Base-by-base conservation (phyloP, 2,113 vertebrate species). In the Passer domesticus region DNA sequence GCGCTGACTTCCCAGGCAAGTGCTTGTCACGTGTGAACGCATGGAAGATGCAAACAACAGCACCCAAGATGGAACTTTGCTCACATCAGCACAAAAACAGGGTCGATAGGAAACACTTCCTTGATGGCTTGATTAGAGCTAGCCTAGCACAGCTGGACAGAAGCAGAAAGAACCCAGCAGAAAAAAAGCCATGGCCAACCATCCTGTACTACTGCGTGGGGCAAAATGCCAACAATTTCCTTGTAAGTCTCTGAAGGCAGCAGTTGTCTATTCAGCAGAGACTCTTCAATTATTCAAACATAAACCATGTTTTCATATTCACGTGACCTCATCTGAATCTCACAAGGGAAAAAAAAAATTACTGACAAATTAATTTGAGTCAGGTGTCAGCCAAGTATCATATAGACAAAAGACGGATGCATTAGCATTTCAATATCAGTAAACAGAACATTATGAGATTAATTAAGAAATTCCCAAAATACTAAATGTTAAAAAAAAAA, bases 281-380 rank as follows among this genome's bases (percentile, higher is more conserved):
- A 76, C 52, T 66, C 70, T 79, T 73, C 59, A 83, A 39, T 90
- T 85, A 87, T 88, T 83, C 77, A 79, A 58, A 59, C 52, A 76
- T 66, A 84, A 93, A 75, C 30, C 33, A 50, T 35, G 25, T 53
- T 91, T 92, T 89, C 46, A 50, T 76, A 90, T 35, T 69, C 87
- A 92, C 0, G 0, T 85, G 88, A 80, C 25, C 46, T 59, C 82
- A 80, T 52, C 22, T 80, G 62, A 85, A 80, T 82, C 70, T 91
- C 60, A 55, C 1, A 4, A 23, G 28, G 17, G 14, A 2, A 19
- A 25, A 55, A 33, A 37, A 47, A 31, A 73, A 75, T 80, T 83
- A 95, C 58, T 75, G 67, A 85, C 79, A 89, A 93, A 90, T 74
- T 95, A 58, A 89, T 94, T 69, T 82, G 37, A 90, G 67, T 62